phyloP scores from a whole-genome alignment of 2,113 vertebrate species.

The Alosa alosa region DNA sequence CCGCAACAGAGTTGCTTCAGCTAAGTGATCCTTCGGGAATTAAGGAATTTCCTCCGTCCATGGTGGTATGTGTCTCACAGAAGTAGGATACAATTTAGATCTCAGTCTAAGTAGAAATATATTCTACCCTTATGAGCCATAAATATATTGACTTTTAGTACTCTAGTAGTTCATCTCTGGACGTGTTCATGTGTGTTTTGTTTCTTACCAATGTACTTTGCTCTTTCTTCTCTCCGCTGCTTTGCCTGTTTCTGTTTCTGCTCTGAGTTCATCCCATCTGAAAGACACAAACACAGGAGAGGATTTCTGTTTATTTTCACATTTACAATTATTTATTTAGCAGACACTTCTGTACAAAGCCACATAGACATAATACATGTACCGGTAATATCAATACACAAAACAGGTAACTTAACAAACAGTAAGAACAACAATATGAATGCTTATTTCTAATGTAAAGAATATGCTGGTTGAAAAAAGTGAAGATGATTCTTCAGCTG shows the following conservation, averaged over 20 bases:
- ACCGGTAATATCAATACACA: neutral
- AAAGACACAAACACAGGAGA: slow-evolving; percentile 6
- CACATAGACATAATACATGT: neutral
- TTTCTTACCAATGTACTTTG: slow-evolving; percentile 88
- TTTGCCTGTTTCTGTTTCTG: slow-evolving; percentile 89
- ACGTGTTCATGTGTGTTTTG: too few relatives aligned
- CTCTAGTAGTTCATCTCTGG: too few relatives aligned
- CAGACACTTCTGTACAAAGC: neutral
- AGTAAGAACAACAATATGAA: neutral
- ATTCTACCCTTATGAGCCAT: too few relatives aligned
- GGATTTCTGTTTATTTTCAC: neutral
- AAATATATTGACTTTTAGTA: too few relatives aligned
- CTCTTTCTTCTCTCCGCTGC: slow-evolving; percentile 88
- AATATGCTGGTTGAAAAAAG: too few relatives aligned
- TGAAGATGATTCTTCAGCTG: neutral
- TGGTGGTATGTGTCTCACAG: neutral
- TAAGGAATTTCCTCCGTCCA: neutral
- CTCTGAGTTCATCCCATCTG: slow-evolving; percentile 87
- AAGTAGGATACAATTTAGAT: neutral
- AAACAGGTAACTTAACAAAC: neutral
- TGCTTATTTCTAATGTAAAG: too few relatives aligned
- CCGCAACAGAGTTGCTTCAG: neutral
- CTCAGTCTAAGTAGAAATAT: neutral
- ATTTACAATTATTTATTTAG: neutral
- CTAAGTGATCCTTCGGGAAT: neutral